Conservation (phyloP, 2,797 vertebrate species). For the Remorina albescens region DNA sequence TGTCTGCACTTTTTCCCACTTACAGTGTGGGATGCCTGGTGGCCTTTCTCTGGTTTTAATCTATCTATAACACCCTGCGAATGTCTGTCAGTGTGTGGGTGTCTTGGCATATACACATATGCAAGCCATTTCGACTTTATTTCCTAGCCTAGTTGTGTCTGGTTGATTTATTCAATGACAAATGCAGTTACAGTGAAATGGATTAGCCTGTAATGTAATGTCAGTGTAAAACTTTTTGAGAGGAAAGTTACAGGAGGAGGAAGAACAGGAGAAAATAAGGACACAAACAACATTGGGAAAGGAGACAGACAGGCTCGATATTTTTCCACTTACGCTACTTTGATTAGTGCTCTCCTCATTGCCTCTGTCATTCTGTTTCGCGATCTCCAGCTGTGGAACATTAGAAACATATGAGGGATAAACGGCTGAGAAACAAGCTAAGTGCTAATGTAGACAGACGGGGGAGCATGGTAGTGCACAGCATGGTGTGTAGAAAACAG, state of each 20-base stretch:
- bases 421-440: conserved; percentile 37
- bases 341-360: conserved; percentile 79
- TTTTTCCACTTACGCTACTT: conserved; percentile 78
- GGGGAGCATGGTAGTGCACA: background rate
- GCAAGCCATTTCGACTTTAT: conserved; percentile 61
- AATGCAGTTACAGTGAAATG: conserved; percentile 69
- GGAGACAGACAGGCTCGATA: conserved; percentile 16
- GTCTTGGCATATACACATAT: conserved; percentile 50
- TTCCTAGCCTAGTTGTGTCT: conserved; percentile 72
- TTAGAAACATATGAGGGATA: conserved; percentile 60
- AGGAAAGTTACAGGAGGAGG: conserved; percentile 32
- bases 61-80: conserved; percentile 49
- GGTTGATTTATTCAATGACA: conserved; percentile 81
- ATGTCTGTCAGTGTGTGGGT: conserved; percentile 44
- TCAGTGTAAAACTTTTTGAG: conserved; percentile 55
- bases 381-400: conserved; percentile 78
- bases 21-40: conserved; percentile 56
- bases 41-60: conserved; percentile 62
- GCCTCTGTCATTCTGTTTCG: conserved; percentile 79
- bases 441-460: conserved; percentile 31
- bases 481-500: conserved; percentile 18
- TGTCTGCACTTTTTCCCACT: conserved; percentile 39
- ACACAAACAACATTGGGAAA: conserved; percentile 33
- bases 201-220: conserved; percentile 79
- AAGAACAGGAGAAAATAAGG: conserved; percentile 13